phyloP scores from a whole-genome alignment of 2,888 invertebrate species.

The Troides oblongomaculatus region DNA sequence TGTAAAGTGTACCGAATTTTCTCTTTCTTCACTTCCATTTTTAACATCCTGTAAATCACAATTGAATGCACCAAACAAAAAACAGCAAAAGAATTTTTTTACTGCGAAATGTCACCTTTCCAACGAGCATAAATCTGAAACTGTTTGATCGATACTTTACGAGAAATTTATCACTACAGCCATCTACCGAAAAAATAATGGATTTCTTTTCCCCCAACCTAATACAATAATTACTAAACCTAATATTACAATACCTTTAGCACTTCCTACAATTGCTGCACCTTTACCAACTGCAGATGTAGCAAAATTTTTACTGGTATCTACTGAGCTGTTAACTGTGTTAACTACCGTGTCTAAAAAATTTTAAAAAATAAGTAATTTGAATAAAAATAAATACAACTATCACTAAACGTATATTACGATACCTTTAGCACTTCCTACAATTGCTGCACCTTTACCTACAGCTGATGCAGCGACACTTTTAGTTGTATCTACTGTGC shows the following conservation, averaged over 20 bases:
- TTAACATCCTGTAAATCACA: no score
- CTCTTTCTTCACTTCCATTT: no score
- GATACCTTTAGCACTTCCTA: constrained; percentile 54
- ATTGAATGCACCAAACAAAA: no score
- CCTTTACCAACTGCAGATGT: constrained; percentile 48
- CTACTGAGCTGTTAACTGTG: constrained; percentile 46
- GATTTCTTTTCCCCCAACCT: no score
- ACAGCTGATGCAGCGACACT: constrained; percentile 41
- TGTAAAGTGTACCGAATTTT: no score
- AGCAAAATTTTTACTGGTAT: constrained; percentile 50
- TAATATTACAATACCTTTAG: constrained; percentile 43
- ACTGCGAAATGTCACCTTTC: no score
- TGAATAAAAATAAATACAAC: constrained; percentile 14
- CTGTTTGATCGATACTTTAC: no score
- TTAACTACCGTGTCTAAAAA: constrained; percentile 50
- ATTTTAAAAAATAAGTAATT: constrained; percentile 40
- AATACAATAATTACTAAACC: no score
- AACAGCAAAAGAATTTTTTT: no score
- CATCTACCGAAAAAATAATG: no score
- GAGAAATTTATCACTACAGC: no score
- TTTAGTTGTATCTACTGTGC: constrained; percentile 42
- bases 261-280: constrained; percentile 41
- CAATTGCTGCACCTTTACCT: constrained; percentile 40
- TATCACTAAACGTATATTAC: background rate
- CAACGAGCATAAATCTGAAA: no score